Base-by-base conservation (phyloP, 2,797 vertebrate genomes). In the Arctocebus calabarensis region DNA sequence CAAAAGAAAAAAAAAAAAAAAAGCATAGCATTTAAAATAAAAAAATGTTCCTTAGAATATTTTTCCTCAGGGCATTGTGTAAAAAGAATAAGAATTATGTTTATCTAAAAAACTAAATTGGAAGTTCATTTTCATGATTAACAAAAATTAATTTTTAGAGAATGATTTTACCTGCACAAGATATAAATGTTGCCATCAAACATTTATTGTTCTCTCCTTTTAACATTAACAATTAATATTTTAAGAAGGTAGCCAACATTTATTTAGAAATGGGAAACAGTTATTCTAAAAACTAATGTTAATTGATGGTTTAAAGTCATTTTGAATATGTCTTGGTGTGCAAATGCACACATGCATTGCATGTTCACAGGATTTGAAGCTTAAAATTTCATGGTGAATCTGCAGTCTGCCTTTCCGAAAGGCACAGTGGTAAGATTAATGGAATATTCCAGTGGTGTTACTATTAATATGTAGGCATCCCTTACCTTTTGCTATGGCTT, bases 131-230 rank as follows among this genome's bases (percentile, higher is more conserved):
- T 82, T 74, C 45, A 74, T 73, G 61, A 87, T 29, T 48, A 70
- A 57, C 8, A 95, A 64, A n/a, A 88, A 43, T 87, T 92, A 37
- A 66, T 52, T 94, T 81, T 94, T 83, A 83, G 6, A 75, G 57
- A 59, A 88, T 29, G 29, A 14, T 37, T 2, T 73, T 71, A 68
- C 27, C 13, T 45, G 5, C 1, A 57, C 6, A 57, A 70, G 27
- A 29, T 62, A 59, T 43, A 48, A 83, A 78, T 43, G 61, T 43
- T 70, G 9, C 17, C 59, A 64, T 68, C 16, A 29, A 92, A 79
- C 64, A 90, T 89, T 83, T 74, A 86, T 13, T 68, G 22, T 57
- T 91, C 8, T 77, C 40, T 95, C 27, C 93, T 64, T 91, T 89
- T 88, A 81, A 86, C 0, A 20, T 81, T 83, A 61, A 81, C 71